These are phyloP conservation scores for Athene cunicularia DNA, from an alignment of 2,113 vertebrate genomes.

Conservation along the genomic window DNA sequence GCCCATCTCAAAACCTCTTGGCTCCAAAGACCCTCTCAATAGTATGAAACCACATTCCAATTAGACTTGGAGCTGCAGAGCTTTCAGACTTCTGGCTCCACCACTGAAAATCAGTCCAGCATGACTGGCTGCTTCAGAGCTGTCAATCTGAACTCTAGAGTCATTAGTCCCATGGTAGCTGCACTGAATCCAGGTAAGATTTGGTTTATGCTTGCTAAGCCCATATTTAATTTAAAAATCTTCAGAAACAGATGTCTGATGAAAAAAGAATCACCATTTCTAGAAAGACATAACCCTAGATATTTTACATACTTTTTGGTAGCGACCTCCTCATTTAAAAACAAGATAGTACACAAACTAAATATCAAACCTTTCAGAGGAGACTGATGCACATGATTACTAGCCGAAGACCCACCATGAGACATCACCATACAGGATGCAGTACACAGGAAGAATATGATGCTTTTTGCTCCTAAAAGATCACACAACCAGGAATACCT, in stretches of 20 bases:
- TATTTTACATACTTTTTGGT: neutral
- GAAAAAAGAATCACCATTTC: neutral
- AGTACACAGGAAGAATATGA: fast-evolving
- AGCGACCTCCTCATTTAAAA: neutral
- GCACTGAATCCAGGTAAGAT: neutral
- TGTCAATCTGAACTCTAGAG: neutral
- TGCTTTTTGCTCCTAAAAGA: neutral
- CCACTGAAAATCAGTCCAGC: neutral
- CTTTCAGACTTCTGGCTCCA: neutral
- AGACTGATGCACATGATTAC: neutral
- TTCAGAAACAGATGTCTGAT: neutral
- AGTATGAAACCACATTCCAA: neutral
- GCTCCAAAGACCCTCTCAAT: neutral
- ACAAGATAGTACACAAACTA: neutral
- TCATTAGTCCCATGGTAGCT: neutral
- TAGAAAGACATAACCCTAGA: neutral
- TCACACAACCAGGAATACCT: neutral
- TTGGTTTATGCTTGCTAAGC: neutral
- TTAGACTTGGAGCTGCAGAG: neutral
- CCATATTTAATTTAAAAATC: neutral
- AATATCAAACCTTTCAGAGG: neutral
- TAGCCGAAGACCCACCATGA: neutral
- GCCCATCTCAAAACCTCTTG: neutral
- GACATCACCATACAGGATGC: fast-evolving
- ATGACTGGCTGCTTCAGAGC: neutral